These are phyloP conservation scores for Danio aesculapii DNA, from an alignment of 2,797 vertebrate genomes.

Conservation along the genomic window DNA sequence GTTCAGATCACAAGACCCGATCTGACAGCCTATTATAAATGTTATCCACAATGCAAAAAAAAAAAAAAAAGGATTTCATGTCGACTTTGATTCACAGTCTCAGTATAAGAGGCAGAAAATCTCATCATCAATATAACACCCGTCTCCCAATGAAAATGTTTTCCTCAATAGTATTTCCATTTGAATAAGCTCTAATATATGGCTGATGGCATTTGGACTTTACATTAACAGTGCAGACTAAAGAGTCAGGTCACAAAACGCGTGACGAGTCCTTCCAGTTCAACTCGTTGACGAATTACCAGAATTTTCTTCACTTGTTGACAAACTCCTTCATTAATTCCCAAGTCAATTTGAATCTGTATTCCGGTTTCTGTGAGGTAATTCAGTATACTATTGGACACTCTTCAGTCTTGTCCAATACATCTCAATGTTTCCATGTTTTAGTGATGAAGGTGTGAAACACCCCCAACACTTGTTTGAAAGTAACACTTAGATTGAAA, in stretches of 20 bases:
- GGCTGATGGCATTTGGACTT: constrained; percentile 49
- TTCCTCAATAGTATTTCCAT: constrained; percentile 18
- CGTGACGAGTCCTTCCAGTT: constrained; percentile 24
- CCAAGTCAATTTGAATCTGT: constrained; percentile 4
- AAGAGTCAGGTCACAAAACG: constrained; percentile 44
- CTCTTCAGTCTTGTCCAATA: constrained; percentile 1
- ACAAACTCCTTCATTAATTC: background rate
- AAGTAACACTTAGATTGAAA: constrained; percentile 3
- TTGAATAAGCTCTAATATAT: constrained; percentile 44
- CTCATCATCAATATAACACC: constrained; percentile 20
- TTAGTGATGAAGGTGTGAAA: background rate
- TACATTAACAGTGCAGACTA: constrained; percentile 38
- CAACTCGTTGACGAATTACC: background rate
- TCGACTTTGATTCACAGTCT: constrained; percentile 43
- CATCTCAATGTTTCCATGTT: constrained; percentile 14
- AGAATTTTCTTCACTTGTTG: background rate
- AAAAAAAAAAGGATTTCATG: constrained; percentile 17
- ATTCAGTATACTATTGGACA: constrained; percentile 28
- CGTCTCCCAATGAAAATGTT: constrained; percentile 24
- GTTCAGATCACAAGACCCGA: constrained; percentile 14
- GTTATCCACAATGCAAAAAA: constrained; percentile 49
- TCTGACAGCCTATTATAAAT: constrained; percentile 41
- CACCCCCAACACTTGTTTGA: background rate
- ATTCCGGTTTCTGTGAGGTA: constrained; percentile 30
- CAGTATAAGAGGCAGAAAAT: constrained; percentile 33